phyloP scores from a whole-genome alignment of 2,113 vertebrate genomes.

The Megalops atlanticus region DNA sequence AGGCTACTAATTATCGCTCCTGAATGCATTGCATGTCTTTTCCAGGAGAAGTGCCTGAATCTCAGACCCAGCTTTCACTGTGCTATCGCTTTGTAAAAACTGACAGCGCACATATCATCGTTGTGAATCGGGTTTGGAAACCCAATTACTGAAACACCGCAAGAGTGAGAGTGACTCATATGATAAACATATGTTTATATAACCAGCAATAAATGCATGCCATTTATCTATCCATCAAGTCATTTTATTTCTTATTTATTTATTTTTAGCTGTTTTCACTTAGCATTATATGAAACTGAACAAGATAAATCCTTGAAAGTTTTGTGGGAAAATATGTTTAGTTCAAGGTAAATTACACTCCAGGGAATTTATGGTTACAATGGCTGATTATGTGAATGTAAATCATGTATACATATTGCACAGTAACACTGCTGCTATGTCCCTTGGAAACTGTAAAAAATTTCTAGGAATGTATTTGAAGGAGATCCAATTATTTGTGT shows the following conservation, averaged over 20 bases:
- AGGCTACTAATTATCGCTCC: neutral
- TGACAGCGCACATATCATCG: neutral
- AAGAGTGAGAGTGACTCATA: slow-evolving; percentile 33
- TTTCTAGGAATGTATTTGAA: slow-evolving; percentile 22
- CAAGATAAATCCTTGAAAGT: neutral
- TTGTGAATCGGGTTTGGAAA: neutral
- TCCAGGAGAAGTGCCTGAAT: neutral
- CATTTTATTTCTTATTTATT: neutral
- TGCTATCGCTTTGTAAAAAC: neutral
- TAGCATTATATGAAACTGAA: neutral
- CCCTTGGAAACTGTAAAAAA: neutral
- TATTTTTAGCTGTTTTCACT: neutral
- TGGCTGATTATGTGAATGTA: neutral
- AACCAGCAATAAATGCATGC: neutral
- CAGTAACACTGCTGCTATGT: slow-evolving; percentile 1
- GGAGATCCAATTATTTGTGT: slow-evolving; percentile 51
- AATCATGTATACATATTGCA: neutral
- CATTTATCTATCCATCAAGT: neutral
- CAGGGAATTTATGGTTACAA: too few species aligned
- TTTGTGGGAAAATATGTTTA: neutral
- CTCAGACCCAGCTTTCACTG: slow-evolving; percentile 32
- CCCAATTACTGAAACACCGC: slow-evolving; percentile 30
- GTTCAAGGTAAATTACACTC: too few species aligned
- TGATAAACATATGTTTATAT: slow-evolving; percentile 30
- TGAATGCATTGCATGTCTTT: slow-evolving; percentile 8